Percentiles rank a stretch among this genome's conserved stretches.
Evolutionary conservation across 1,140 invertebrate species (phyloP).

Genomic region (Dreissena rostriformis): DNA sequence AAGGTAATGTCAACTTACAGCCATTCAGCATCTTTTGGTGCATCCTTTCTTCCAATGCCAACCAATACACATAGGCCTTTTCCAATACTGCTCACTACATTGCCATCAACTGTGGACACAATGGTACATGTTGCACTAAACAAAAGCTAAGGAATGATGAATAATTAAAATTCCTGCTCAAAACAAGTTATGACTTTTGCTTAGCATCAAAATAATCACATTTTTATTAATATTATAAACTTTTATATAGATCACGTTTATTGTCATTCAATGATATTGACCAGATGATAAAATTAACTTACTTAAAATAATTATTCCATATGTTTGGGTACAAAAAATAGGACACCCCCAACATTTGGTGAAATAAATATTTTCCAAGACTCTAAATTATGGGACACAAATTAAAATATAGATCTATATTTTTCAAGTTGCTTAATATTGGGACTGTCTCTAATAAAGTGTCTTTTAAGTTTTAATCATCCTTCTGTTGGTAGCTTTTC

Average conservation of each 20-base stretch:
- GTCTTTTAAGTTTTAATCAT: too few relatives aligned
- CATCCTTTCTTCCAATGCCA: slow-evolving; percentile 91
- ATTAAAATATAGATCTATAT: too few relatives aligned
- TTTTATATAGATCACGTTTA: not conserved
- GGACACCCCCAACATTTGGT: too few relatives aligned
- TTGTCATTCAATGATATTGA: not conserved
- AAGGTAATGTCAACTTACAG: slow-evolving; percentile 85
- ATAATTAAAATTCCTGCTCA: not conserved
- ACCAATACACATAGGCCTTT: slow-evolving; percentile 93
- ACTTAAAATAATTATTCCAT: not conserved
- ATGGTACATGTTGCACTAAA: not conserved
- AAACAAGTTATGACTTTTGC: not conserved
- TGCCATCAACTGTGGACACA: slow-evolving; percentile 87
- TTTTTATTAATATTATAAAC: not conserved
- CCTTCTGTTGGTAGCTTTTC: too few relatives aligned
- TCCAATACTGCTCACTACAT: slow-evolving; percentile 91
- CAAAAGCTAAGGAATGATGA: not conserved
- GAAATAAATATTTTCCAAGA: too few relatives aligned
- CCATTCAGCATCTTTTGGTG: slow-evolving; percentile 90
- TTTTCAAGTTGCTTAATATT: too few relatives aligned
- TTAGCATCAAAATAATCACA: not conserved
- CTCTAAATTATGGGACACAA: too few relatives aligned
- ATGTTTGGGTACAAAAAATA: not conserved
- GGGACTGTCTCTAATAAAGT: too few relatives aligned
- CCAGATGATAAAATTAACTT: too few relatives aligned